phyloP scores from a whole-genome alignment of 1,140 invertebrate genomes.

The Pararge aegeria region DNA sequence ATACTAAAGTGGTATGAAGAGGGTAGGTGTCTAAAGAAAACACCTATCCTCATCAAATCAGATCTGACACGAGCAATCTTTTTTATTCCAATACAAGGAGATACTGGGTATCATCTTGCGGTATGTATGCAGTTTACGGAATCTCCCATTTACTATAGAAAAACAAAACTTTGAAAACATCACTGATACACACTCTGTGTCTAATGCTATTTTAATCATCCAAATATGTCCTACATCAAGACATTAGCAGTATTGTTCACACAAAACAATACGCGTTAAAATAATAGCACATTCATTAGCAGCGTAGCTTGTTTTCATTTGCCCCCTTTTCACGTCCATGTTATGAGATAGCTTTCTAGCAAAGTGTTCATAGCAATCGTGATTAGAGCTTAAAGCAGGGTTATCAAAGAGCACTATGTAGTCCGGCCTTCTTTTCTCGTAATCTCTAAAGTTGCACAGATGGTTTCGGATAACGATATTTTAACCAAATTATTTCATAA shows the following conservation, averaged over 20 bases:
- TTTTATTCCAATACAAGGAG: too few species aligned
- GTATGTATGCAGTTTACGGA: too few species aligned
- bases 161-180: not conserved
- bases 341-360: conserved; percentile 16
- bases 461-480: too few species aligned
- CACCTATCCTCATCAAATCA: too few species aligned
- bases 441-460: not conserved
- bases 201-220: not conserved
- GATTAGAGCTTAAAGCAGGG: not conserved
- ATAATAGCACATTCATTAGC: conserved; percentile 15
- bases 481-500: too few species aligned
- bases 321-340: not conserved
- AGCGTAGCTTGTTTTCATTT: conserved; percentile 2
- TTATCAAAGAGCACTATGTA: not conserved
- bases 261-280: not conserved
- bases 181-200: not conserved
- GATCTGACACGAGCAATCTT: too few species aligned
- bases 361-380: too few species aligned
- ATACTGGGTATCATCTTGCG: too few species aligned
- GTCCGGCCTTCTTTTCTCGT: not conserved
- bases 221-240: not conserved
- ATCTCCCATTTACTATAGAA: too few species aligned
- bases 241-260: conserved; percentile 1
- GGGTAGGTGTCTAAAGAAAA: too few species aligned
- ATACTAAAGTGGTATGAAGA: too few species aligned